Evolutionary conservation across 2,888 invertebrate species (phyloP), one percentile per base, ranked within the genome.

Genomic region (Lithosia quadra): DNA sequence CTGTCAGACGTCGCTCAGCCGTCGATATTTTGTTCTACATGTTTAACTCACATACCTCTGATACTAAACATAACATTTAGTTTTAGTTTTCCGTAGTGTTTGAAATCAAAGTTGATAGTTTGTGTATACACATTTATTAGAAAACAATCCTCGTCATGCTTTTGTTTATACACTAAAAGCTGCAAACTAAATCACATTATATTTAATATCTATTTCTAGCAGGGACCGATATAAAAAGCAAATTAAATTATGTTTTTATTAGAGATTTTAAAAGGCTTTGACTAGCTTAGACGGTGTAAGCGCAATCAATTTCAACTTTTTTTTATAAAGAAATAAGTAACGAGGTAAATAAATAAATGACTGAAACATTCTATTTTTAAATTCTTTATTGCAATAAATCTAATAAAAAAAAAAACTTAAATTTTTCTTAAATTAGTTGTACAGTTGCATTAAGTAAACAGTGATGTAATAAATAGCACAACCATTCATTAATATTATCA

Each of bases 181-280:
- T 80, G 80, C 77, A 64, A 73, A 79, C 82, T 74, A 72, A 77
- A 80, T 81, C 81, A 81, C 77, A 78, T 79, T 81, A 73, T 79
- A 78, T 64, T 68, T 43, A 21, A n/a, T 68, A 59, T 53, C 33
- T 5, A 28, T 59, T 49, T 56, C 58, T 18, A 3, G n/a, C 34
- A 22, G 43, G 21, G 24, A 49, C 22, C 28, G 10, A 21, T 58
- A 53, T 22, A 0, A 13, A 67, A 22, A 21, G 13, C 34, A 49
- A 34, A 24, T 28, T 9, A 21, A 36, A 28, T 58, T n/a, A n/a
- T 18, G 5, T 43, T 28, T 56, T 56, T 43, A 21, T 59, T 36
- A 0, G 36, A 36, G 28, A 9, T 18, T 57, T 28, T 9, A 33
- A 57, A n/a, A 43, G 5, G 18, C 43, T 43, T 43, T 18, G 18